Percentiles rank a stretch among this genome's conserved stretches.
Conservation (phyloP, 2,797 vertebrate species). For the Eurystomus glaucurus region DNA sequence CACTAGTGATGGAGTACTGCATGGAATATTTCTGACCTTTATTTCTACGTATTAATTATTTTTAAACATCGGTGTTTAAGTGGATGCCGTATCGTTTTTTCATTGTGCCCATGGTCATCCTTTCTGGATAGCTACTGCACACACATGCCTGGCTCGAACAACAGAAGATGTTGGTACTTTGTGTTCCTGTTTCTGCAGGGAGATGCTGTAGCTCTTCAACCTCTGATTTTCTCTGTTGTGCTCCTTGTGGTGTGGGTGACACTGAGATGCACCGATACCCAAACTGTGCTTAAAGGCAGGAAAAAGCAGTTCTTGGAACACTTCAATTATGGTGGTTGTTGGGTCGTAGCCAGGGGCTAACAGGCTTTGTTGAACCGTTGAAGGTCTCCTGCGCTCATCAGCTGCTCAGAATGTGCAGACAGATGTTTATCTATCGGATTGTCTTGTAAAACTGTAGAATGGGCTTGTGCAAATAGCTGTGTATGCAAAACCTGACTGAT, state of each 20-base stretch:
- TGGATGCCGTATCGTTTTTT: neutral
- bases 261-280: neutral
- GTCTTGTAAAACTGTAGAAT: conserved; percentile 29
- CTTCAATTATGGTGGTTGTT: neutral
- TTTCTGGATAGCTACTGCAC: neutral
- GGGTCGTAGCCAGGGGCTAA: neutral
- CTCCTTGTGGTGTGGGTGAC: neutral
- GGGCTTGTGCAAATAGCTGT: conserved; percentile 40
- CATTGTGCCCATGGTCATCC: neutral
- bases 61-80: neutral
- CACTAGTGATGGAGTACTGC: neutral
- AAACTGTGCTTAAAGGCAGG: rapidly evolving
- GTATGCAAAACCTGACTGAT: conserved; percentile 10
- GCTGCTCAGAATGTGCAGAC: conserved; percentile 30
- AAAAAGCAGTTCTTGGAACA: neutral
- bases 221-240: neutral
- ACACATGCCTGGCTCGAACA: neutral
- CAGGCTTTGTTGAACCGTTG: conserved; percentile 26
- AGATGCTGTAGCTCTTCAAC: neutral
- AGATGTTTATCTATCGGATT: neutral
- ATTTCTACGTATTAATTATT: neutral
- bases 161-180: neutral
- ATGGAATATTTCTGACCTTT: neutral
- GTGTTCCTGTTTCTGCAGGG: neutral
- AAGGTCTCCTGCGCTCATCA: neutral